Base-by-base conservation (phyloP, 2,888 invertebrate species). In the Agrotis segetum region DNA sequence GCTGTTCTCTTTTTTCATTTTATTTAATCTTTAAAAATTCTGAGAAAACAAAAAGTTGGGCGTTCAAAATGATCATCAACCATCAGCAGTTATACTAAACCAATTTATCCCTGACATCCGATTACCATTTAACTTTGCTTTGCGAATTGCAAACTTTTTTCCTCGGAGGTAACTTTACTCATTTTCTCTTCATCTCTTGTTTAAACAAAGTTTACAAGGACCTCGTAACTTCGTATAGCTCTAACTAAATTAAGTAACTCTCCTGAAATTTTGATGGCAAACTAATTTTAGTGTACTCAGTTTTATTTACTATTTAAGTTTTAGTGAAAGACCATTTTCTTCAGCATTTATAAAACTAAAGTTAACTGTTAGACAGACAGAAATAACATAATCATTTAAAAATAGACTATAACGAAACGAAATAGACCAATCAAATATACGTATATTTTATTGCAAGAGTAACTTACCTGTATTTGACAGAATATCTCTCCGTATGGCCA, bases 401-500 rank as follows among this genome's bases (percentile, higher is more conserved):
- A 11, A 34, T 19, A 19, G 1, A 49, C 11, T 44, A 21, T 6
- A 60, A 67, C 6, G 4, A 3, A 24, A 46, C 1, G 7, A 24
- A 40, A 11, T 24, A 50, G 11, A 40, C 52, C 11, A 24, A 13
- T 24, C 9, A 34, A 49, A 44, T 2, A 13, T 58, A 46, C 40
- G 40, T 40, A 56, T 11, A 16, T 21, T 68, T 40, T 0, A 58
- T 19, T n/a, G 24, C 2, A 16, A 9, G 40, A 53, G 50, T 58
- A n/a, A 70, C 84, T 96, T 94, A 98, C 98, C 98, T 98, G 98
- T 91, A 98, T 98, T 95, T 98, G 98, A 94, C 98, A 99, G 92
- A 98, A 97, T 89, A 98, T 97, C 95, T 98, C 98, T 68, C 98
- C 98, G 95, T 98, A 98, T 49, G 98, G 98, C 98, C 98, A 99